phyloP scores from a whole-genome alignment of 2,888 invertebrate species.

The Stenurella melanura region DNA sequence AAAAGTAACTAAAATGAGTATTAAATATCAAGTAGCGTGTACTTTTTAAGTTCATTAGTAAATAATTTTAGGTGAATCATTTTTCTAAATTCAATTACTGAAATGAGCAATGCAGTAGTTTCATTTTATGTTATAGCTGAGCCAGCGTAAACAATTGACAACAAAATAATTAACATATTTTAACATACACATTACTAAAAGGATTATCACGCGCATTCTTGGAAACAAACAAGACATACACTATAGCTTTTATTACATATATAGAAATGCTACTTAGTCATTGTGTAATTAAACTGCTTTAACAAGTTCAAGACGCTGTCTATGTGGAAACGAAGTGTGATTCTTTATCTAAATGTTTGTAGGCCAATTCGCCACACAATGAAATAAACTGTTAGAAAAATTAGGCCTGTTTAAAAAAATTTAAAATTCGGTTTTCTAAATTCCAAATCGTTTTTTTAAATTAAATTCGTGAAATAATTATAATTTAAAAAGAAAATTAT shows the following conservation, averaged over 20 bases:
- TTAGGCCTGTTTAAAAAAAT: too few species aligned
- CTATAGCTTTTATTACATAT: background rate
- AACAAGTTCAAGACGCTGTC: background rate
- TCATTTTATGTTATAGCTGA: slow-evolving; percentile 24
- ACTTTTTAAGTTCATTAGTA: slow-evolving; percentile 1
- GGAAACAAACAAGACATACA: slow-evolving; percentile 16
- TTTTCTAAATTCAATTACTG: slow-evolving; percentile 3
- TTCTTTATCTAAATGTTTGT: too few species aligned
- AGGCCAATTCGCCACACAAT: too few species aligned
- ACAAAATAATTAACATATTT: slow-evolving; percentile 21
- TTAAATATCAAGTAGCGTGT: background rate
- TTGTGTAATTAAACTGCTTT: background rate
- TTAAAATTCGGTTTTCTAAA: too few species aligned
- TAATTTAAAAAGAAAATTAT: too few species aligned
- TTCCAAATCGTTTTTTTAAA: too few species aligned
- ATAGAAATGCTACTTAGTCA: background rate
- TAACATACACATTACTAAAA: slow-evolving; percentile 17
- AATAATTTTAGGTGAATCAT: slow-evolving; percentile 18
- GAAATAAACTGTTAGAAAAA: too few species aligned
- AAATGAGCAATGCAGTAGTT: slow-evolving; percentile 9
- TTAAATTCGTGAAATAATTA: too few species aligned
- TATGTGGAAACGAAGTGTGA: background rate
- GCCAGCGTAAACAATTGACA: slow-evolving; percentile 21
- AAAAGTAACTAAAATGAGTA: too few species aligned
- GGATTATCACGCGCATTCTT: slow-evolving; percentile 16